phyloP scores from a whole-genome alignment of 1,140 invertebrate genomes.

The Procambarus clarkii region DNA sequence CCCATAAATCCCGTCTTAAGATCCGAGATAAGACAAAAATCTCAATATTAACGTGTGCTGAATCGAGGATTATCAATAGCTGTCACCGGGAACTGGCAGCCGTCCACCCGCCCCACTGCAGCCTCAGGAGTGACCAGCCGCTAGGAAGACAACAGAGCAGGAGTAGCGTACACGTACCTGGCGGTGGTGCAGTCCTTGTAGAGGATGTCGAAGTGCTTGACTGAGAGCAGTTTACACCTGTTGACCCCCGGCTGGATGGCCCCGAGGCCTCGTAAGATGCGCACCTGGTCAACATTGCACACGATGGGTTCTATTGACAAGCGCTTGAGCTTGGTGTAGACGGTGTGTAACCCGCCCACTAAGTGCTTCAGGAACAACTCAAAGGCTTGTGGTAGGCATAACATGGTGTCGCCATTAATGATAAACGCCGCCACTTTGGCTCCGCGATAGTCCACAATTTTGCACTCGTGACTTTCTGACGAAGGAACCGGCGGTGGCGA shows the following conservation, averaged over 20 bases:
- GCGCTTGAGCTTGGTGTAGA: slow-evolving; percentile 98
- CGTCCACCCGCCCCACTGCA: background rate
- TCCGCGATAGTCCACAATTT: slow-evolving; percentile 96
- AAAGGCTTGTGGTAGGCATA: slow-evolving; percentile 98
- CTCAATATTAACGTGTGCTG: no score
- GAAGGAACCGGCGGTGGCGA: slow-evolving; percentile 87
- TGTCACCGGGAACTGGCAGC: no score
- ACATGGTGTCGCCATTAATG: slow-evolving; percentile 96
- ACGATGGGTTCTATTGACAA: slow-evolving; percentile 98
- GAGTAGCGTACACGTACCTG: slow-evolving; percentile 84
- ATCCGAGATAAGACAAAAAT: no score
- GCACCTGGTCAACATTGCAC: slow-evolving; percentile 99
- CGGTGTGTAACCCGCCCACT: slow-evolving; percentile 98
- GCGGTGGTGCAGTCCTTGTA: slow-evolving; percentile 99
- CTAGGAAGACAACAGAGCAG: background rate
- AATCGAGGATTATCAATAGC: no score
- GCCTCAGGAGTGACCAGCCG: slow-evolving; percentile 24
- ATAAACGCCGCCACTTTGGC: slow-evolving; percentile 98
- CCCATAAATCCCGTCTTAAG: no score
- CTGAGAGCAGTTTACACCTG: slow-evolving; percentile 98
- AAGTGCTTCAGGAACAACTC: slow-evolving; percentile 99
- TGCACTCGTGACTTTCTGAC: slow-evolving; percentile 96
- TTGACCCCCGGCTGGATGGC: slow-evolving; percentile 99
- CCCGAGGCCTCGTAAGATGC: slow-evolving; percentile 96
- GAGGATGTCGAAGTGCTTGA: slow-evolving; percentile 98